Percentiles rank a stretch among this genome's conserved stretches.
Evolutionary conservation across 2,888 invertebrate species (phyloP).

Genomic region (Cantharis lateralis): DNA sequence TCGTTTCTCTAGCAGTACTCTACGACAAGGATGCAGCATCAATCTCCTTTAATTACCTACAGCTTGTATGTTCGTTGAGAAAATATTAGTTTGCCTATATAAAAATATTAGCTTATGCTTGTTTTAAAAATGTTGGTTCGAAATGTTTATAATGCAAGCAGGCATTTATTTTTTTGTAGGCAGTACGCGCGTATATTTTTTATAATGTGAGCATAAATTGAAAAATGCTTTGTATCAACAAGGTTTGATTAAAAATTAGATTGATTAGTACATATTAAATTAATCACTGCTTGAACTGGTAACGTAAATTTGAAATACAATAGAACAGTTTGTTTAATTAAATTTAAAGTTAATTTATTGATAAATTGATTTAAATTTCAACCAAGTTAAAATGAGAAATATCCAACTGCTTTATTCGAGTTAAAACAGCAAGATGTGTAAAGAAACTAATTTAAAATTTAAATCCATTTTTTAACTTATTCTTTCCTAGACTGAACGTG

Average conservation of each 20-base stretch:
- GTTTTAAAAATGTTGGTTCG: background rate
- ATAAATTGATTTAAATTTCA: background rate
- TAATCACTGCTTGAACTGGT: background rate
- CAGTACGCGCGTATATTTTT: background rate
- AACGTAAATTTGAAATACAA: background rate
- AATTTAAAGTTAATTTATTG: background rate
- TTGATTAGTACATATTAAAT: background rate
- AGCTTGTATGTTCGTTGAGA: background rate
- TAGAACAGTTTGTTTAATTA: background rate
- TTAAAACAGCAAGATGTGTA: background rate
- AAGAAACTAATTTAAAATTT: constrained; percentile 2
- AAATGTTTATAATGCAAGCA: background rate
- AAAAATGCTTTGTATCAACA: background rate
- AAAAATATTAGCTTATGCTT: background rate
- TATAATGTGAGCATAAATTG: background rate
- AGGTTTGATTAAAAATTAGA: background rate
- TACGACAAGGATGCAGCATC: background rate
- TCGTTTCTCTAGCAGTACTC: background rate
- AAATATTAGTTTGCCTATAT: background rate
- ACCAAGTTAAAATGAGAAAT: background rate
- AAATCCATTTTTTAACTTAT: constrained; percentile 5
- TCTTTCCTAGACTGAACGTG: background rate
- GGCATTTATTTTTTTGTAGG: background rate
- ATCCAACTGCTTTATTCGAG: background rate
- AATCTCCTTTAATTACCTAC: background rate